Conservation (phyloP, 1,140 invertebrate species). For the Dreissena polymorpha region DNA sequence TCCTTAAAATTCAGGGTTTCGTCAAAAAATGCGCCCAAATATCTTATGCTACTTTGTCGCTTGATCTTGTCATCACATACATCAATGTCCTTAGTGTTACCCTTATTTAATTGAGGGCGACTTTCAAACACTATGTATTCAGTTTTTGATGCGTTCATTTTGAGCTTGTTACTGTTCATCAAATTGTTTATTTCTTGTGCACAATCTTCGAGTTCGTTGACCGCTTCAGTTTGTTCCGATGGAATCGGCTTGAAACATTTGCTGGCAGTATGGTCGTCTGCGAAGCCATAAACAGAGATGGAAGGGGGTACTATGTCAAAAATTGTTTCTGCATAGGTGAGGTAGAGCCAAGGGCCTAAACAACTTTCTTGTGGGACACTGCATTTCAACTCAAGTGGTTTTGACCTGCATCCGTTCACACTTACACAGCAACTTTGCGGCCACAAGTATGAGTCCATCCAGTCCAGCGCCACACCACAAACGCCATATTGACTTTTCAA, state of each 20-base stretch:
- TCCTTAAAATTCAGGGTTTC: background rate
- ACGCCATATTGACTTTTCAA: background rate
- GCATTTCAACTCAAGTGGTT: background rate
- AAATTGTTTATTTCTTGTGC: constrained; percentile 15
- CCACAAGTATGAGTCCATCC: constrained; percentile 38
- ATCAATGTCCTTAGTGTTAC: constrained; percentile 5
- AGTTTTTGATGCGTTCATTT: constrained; percentile 36
- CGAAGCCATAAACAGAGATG: constrained; percentile 6
- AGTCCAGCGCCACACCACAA: constrained; percentile 3
- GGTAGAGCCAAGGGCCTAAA: constrained; percentile 30
- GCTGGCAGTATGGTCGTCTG: constrained; percentile 12
- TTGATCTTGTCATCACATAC: constrained; percentile 14
- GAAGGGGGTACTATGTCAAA: background rate
- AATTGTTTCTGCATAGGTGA: constrained; percentile 31
- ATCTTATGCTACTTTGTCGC: background rate
- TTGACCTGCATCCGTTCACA: constrained; percentile 6
- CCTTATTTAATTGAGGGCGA: constrained; percentile 3
- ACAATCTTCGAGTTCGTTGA: background rate
- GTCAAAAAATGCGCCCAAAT: constrained; percentile 3
- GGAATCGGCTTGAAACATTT: background rate
- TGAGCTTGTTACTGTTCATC: constrained; percentile 37
- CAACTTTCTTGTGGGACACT: constrained; percentile 32
- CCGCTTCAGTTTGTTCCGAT: background rate
- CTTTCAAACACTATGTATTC: constrained; percentile 35
- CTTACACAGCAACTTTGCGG: constrained; percentile 27